A percentile compares a stretch with the other conserved stretches of the same genome.
These are phyloP conservation scores for Pollenia labialis DNA, from an alignment of 2,888 invertebrate genomes.

Conservation along the genomic window DNA sequence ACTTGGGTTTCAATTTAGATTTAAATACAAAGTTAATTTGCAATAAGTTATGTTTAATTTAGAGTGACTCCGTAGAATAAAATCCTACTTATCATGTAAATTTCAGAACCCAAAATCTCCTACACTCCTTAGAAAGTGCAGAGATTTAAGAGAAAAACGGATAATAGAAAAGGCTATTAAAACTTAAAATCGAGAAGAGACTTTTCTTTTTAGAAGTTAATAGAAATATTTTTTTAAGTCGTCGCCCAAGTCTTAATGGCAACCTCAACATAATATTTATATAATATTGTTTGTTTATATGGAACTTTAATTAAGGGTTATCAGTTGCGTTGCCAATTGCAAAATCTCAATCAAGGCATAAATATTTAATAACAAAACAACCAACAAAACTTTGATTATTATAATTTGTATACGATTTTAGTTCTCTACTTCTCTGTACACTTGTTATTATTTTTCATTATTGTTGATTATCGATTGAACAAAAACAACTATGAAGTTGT, in stretches of 20 bases:
- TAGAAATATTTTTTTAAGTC: not conserved
- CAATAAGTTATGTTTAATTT: no score
- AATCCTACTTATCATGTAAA: no score
- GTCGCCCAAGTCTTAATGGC: not conserved
- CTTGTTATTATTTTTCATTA: slow-evolving; percentile 49
- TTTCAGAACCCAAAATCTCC: no score
- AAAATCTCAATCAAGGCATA: slow-evolving; percentile 48
- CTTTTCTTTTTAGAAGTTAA: no score
- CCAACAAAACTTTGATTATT: slow-evolving; percentile 52
- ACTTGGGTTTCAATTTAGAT: no score
- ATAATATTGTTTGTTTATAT: slow-evolving; percentile 44
- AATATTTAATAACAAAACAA: slow-evolving; percentile 12
- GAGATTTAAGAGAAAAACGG: no score
- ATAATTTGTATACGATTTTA: slow-evolving; percentile 50
- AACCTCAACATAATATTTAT: slow-evolving; percentile 11
- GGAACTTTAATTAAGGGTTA: slow-evolving; percentile 66
- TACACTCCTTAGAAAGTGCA: no score
- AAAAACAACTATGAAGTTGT: not conserved
- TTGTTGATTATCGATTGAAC: slow-evolving; percentile 54
- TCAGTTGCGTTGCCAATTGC: slow-evolving; percentile 63
- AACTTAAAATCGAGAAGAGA: no score
- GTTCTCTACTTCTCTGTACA: not conserved
- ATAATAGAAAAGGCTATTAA: no score
- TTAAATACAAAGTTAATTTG: no score
- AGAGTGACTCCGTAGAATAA: no score